A percentile compares a stretch with the other conserved stretches of the same genome.
phyloP scores from a whole-genome alignment of 2,888 invertebrate species.

The Elaeidobius kamerunicus region DNA sequence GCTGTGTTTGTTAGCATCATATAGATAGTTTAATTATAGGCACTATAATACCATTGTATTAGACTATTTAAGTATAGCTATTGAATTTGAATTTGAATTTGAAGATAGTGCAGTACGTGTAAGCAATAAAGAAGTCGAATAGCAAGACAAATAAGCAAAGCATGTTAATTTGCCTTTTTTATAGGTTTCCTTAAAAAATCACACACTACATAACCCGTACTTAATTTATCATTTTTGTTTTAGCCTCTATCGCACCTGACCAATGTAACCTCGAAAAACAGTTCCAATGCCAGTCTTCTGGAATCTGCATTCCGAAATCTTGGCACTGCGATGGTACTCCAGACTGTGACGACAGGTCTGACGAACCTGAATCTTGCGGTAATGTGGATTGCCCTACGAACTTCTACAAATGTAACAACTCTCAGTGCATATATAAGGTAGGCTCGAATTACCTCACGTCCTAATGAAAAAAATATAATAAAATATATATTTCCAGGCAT shows the following conservation, averaged over 20 bases:
- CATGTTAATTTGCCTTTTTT: too few species aligned
- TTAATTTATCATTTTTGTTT: too few species aligned
- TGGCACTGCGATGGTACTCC: conserved; percentile 94
- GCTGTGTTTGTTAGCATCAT: too few species aligned
- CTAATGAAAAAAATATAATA: background rate
- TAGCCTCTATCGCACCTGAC: conserved; percentile 76
- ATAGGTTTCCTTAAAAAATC: background rate
- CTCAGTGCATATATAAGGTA: conserved; percentile 78
- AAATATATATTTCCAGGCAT: conserved; percentile 52
- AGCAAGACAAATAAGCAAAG: too few species aligned
- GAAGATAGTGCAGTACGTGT: too few species aligned
- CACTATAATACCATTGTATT: too few species aligned
- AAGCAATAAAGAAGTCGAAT: too few species aligned
- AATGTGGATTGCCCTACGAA: conserved; percentile 71
- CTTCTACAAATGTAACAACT: conserved; percentile 82
- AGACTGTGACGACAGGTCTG: conserved; percentile 89
- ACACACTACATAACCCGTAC: too few species aligned
- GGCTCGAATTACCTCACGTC: background rate
- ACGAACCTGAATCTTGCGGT: conserved; percentile 83
- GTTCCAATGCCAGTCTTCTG: conserved; percentile 83
- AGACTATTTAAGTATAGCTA: too few species aligned
- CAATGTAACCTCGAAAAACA: conserved; percentile 87
- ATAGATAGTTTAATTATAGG: too few species aligned
- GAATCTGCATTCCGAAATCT: conserved; percentile 86
- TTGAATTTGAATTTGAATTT: too few species aligned